Percentiles rank a stretch among this genome's conserved stretches.
These are phyloP conservation scores for Pluvianellus socialis DNA, from an alignment of 2,113 vertebrate genomes.

Conservation along the genomic window DNA sequence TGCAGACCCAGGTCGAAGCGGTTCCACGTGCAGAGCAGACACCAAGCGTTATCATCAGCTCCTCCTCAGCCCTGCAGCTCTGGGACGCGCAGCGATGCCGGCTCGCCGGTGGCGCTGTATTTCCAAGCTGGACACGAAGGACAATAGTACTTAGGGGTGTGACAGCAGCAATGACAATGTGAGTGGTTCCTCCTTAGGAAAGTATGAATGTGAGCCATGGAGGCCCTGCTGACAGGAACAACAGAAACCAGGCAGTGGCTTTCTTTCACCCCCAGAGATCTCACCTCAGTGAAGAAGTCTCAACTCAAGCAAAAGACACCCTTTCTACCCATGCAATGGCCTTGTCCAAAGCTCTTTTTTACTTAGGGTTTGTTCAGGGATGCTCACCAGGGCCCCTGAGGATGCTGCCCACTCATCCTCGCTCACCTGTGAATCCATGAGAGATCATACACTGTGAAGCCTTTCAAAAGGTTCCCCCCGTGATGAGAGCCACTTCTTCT, in stretches of 20 bases:
- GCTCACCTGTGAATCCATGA: not conserved
- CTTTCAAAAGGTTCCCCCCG: not conserved
- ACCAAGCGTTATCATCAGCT: not conserved
- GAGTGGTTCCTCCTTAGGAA: not conserved
- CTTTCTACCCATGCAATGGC: not conserved
- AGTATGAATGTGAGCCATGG: not conserved
- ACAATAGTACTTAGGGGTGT: accelerated
- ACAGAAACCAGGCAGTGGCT: not conserved
- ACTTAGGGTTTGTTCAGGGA: not conserved
- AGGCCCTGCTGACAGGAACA: not conserved
- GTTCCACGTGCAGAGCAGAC: not conserved
- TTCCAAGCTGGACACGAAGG: not conserved
- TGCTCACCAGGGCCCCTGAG: not conserved
- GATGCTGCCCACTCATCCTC: not conserved
- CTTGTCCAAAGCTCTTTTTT: not conserved
- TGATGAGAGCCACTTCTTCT: not conserved
- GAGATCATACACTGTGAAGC: not conserved
- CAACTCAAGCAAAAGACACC: not conserved
- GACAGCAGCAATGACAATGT: not conserved
- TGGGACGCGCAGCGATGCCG: not conserved
- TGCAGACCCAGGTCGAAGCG: not conserved
- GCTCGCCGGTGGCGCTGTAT: not conserved
- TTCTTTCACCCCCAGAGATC: not conserved
- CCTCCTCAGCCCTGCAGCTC: not conserved
- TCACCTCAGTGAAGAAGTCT: not conserved